phyloP scores from a whole-genome alignment of 92 coral and sea anemone species.

The Anthopleura xanthogrammica region DNA sequence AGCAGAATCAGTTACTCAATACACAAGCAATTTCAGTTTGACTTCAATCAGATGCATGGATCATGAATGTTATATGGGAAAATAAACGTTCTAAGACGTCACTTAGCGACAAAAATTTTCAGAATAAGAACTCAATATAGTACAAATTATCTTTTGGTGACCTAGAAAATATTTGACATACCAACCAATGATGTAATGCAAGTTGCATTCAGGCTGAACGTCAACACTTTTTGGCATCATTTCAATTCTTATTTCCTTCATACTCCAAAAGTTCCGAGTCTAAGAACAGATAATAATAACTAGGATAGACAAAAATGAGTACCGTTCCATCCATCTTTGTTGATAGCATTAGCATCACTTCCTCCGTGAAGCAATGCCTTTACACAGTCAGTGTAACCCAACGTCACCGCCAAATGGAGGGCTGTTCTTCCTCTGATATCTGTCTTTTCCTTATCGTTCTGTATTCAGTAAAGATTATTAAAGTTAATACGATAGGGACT shows the following conservation, averaged over 20 bases:
- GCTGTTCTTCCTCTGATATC: slow-evolving; percentile 96
- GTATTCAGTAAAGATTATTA: background rate
- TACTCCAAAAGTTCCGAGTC: background rate
- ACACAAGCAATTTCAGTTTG: background rate
- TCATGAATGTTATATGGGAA: too few relatives aligned
- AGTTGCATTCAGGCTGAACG: background rate
- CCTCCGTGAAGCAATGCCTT: slow-evolving; percentile 76
- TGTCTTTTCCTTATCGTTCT: slow-evolving; percentile 75
- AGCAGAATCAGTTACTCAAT: too few relatives aligned
- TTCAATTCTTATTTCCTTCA: background rate
- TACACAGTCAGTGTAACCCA: slow-evolving; percentile 78
- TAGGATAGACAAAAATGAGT: slow-evolving; percentile 6
- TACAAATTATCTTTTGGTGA: background rate
- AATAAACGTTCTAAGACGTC: background rate
- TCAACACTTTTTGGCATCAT: background rate
- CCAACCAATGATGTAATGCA: background rate
- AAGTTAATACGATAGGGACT: background rate
- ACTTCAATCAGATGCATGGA: too few relatives aligned
- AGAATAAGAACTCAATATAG: background rate
- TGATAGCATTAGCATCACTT: slow-evolving; percentile 89
- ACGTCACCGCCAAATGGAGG: slow-evolving; percentile 86
- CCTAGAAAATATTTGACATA: background rate
- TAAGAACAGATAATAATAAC: background rate
- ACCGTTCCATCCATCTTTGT: slow-evolving; percentile 97
- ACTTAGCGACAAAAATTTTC: background rate